Evolutionary conservation across 2,113 vertebrate genomes (phyloP), one percentile per base, ranked within the genome.

Genomic region (Condylura cristata): DNA sequence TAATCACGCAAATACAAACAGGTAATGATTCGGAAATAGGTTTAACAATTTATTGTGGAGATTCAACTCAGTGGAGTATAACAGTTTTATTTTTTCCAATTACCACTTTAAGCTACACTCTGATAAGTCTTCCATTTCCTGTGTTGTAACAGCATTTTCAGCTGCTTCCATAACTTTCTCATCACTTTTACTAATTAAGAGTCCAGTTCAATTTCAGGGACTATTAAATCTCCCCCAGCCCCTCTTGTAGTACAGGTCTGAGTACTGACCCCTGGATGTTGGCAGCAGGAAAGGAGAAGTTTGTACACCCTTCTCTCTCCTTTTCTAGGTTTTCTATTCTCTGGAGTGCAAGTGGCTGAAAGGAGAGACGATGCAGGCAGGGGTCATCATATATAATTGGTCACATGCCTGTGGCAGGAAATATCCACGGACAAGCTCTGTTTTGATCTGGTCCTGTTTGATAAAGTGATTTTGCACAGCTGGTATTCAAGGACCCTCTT

Each of bases 71-170:
- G 71, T 93, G 80, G 63, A 91, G 53, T 91, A 14, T 44, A 82
- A 83, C 61, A 24, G n/a, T 80, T 92, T 91, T 93, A 90, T 80
- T 96, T 90, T 92, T 93, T n/a, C 85, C 94, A 93, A 86, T 95
- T 95, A 96, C 68, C 26, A 58, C 53, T 89, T 89, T 88, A 80
- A 86, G 82, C 61, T 86, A 71, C 37, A 74, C 58, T 94, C 86
- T 79, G 72, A 86, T 90, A 95, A 95, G 18, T 60, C 46, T 32
- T 68, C 68, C 8, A 75, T 94, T 96, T 96, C 79, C 94, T 92
- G 41, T 79, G 65, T 96, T 72, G 86, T 95, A 92, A 72, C 60
- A 82, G 82, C 22, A 13, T 65, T 39, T 90, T 91, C 22, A 74
- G 34, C 90, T 17, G 86, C 63, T 89, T 90, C 78, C 60, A 89